Conservation (phyloP, 2,113 vertebrate species). For the Lycocorax pyrrhopterus region DNA sequence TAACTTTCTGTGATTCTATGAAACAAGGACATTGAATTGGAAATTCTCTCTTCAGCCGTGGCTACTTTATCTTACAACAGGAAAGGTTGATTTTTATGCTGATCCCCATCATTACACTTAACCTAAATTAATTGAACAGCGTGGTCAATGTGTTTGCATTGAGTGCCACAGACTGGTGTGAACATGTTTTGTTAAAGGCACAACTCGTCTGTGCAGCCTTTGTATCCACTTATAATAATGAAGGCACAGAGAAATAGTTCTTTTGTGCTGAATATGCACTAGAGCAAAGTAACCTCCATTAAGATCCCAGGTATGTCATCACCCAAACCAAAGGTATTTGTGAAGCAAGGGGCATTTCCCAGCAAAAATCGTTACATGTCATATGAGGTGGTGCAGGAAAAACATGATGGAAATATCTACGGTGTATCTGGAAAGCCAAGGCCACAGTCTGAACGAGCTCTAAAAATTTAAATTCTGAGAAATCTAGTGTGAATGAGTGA, state of each 20-base stretch:
- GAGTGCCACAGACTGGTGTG: background rate
- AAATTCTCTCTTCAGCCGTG: background rate
- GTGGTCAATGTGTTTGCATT: background rate
- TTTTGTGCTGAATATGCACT: background rate
- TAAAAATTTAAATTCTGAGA: background rate
- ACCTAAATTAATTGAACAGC: background rate
- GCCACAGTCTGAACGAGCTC: background rate
- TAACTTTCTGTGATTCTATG: background rate
- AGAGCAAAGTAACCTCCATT: background rate
- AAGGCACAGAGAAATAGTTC: background rate
- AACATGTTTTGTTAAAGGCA: background rate
- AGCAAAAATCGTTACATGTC: fast-evolving
- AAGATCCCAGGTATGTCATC: background rate
- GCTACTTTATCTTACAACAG: background rate
- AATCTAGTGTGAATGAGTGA: background rate
- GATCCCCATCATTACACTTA: background rate
- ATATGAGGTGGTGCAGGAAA: background rate
- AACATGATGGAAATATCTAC: background rate
- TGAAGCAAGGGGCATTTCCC: background rate
- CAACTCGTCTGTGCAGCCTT: background rate
- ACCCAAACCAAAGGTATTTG: background rate
- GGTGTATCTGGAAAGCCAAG: background rate
- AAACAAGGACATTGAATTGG: background rate
- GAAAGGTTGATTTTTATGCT: background rate
- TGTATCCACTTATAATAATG: background rate